phyloP scores from a whole-genome alignment of 2,888 invertebrate species.

The Leptinotarsa tumamoca region DNA sequence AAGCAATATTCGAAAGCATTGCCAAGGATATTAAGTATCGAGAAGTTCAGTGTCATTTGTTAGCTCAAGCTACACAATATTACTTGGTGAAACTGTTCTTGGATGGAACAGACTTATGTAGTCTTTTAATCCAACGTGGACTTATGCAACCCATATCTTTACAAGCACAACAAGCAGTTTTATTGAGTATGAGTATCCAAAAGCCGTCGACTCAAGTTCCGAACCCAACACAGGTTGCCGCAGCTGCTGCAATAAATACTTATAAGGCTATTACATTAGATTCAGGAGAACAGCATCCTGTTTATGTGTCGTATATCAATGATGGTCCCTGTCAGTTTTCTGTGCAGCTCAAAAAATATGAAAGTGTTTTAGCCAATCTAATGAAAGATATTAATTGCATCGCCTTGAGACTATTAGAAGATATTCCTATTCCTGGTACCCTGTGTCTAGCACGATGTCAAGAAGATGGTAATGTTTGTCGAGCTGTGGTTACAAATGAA shows the following conservation, averaged over 20 bases:
- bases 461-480: slow-evolving; percentile 76
- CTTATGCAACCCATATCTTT: slow-evolving; percentile 67
- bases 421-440: slow-evolving; percentile 80
- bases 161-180: slow-evolving; percentile 67
- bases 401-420: slow-evolving; percentile 72
- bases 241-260: slow-evolving; percentile 55
- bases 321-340: slow-evolving; percentile 85
- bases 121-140: slow-evolving; percentile 66
- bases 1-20: slow-evolving; percentile 62
- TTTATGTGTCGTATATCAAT: slow-evolving; percentile 81
- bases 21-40: slow-evolving; percentile 64
- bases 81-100: slow-evolving; percentile 63
- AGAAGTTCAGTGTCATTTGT: slow-evolving; percentile 60
- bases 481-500: slow-evolving; percentile 82
- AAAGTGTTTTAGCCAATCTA: slow-evolving; percentile 73
- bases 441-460: slow-evolving; percentile 82
- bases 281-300: slow-evolving; percentile 73
- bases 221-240: not conserved
- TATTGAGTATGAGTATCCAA: slow-evolving; percentile 64
- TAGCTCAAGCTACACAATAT: slow-evolving; percentile 62
- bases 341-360: slow-evolving; percentile 76
- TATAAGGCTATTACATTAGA: slow-evolving; percentile 71
- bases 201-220: slow-evolving; percentile 45
- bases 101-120: slow-evolving; percentile 67
- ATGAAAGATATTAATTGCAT: slow-evolving; percentile 80